phyloP scores from a whole-genome alignment of 2,797 vertebrate genomes.

The Darevskia nairensis region DNA sequence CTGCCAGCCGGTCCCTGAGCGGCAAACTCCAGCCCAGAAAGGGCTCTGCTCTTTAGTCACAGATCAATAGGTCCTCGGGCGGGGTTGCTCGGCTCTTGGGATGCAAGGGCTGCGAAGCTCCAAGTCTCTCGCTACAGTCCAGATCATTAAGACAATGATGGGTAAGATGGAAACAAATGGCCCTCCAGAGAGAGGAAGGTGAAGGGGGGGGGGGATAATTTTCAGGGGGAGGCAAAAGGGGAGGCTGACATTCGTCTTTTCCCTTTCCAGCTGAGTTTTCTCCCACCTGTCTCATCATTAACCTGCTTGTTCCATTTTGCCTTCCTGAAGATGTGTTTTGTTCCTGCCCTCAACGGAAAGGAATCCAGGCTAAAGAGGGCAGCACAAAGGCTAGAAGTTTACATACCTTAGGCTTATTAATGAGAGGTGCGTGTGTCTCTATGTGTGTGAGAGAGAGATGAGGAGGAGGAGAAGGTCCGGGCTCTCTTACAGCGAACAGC shows the following conservation, averaged over 20 bases:
- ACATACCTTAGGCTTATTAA: slow-evolving; percentile 28
- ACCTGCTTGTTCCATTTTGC: slow-evolving; percentile 4
- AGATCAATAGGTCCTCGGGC: slow-evolving; percentile 31
- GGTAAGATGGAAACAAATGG: slow-evolving; percentile 47
- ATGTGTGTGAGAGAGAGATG: neutral
- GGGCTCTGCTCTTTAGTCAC: slow-evolving; percentile 50
- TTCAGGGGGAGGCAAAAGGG: neutral
- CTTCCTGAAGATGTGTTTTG: neutral
- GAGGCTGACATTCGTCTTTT: neutral
- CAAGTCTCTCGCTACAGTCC: neutral
- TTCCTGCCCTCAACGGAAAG: slow-evolving; percentile 5
- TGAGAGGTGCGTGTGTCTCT: slow-evolving; percentile 22
- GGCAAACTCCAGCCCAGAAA: slow-evolving; percentile 72
- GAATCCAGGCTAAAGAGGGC: slow-evolving; percentile 44
- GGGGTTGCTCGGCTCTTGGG: slow-evolving; percentile 60
- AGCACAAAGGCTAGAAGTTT: slow-evolving; percentile 34
- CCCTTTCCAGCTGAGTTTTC: neutral
- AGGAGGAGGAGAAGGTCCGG: neutral
- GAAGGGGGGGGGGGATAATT: slow-evolving; percentile 17
- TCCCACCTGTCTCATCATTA: neutral
- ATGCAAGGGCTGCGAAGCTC: slow-evolving; percentile 2
- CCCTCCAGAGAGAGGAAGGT: slow-evolving; percentile 3
- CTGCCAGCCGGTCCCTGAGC: slow-evolving; percentile 66
- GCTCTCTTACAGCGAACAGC: slow-evolving; percentile 18
- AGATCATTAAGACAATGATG: slow-evolving; percentile 57